Evolutionary conservation across 2,888 invertebrate species (phyloP).

Genomic region (Oscheius sp.): DNA sequence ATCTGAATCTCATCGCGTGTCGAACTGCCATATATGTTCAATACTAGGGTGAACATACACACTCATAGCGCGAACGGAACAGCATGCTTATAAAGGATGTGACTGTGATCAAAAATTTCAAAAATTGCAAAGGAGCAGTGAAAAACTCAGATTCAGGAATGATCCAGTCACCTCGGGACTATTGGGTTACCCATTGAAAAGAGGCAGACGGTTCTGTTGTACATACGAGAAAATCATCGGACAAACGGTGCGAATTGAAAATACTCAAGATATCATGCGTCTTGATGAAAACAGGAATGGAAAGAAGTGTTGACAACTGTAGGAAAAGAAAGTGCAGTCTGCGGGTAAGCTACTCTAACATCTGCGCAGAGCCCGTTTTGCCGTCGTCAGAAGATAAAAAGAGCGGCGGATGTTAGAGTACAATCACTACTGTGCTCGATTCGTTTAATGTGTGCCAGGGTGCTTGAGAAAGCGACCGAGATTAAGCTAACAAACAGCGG

Average conservation of each 20-base stretch:
- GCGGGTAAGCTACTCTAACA: too few species aligned
- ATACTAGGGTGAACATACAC: background rate
- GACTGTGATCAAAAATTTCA: too few species aligned
- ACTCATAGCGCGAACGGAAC: too few species aligned
- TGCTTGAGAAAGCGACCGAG: conserved; percentile 37
- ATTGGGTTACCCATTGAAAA: conserved; percentile 4
- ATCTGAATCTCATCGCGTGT: background rate
- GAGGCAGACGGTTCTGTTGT: background rate
- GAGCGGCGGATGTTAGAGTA: conserved; percentile 28
- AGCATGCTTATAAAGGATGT: too few species aligned
- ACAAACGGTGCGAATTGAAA: too few species aligned
- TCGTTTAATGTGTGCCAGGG: conserved; percentile 37
- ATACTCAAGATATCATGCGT: too few species aligned
- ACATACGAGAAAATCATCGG: background rate
- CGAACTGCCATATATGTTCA: background rate
- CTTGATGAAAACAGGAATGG: too few species aligned
- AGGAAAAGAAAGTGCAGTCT: too few species aligned
- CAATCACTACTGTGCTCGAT: conserved; percentile 29
- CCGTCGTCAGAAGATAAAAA: conserved; percentile 5
- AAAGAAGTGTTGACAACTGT: too few species aligned
- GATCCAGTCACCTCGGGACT: background rate
- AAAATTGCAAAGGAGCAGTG: too few species aligned
- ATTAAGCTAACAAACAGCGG: conserved; percentile 36
- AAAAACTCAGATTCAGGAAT: background rate
- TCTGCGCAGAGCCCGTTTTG: too few species aligned